Conservation (phyloP, 2,888 invertebrate genomes). For the Trypoxylon attenuatum region DNA sequence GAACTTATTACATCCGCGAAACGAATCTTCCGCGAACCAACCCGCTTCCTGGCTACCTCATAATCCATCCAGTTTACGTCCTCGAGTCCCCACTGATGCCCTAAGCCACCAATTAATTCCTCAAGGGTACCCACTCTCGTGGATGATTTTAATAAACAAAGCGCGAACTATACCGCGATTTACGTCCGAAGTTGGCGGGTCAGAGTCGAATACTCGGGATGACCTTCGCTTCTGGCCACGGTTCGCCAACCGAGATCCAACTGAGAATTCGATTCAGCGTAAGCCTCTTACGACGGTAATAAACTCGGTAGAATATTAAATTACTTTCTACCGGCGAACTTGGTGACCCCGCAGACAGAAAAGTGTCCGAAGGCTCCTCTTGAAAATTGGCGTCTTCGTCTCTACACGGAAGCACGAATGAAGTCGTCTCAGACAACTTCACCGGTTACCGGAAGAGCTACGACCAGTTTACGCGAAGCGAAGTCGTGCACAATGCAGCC, state of each 20-base stretch:
- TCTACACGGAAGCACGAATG: not conserved
- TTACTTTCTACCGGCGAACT: not conserved
- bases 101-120: not conserved
- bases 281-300: constrained; percentile 1
- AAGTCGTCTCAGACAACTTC: constrained; percentile 8
- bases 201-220: not conserved
- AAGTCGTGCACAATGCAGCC: constrained; percentile 41
- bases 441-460: too few relatives aligned
- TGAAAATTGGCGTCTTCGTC: too few relatives aligned
- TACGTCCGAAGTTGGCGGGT: not conserved
- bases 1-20: constrained; percentile 45
- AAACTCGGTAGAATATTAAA: constrained; percentile 11
- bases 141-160: not conserved
- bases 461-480: not conserved
- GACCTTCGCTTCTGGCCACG: too few relatives aligned
- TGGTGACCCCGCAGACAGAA: not conserved
- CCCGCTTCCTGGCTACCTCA: constrained; percentile 5
- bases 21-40: constrained; percentile 21
- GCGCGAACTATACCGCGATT: not conserved
- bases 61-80: constrained; percentile 10
- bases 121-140: not conserved
- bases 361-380: too few relatives aligned
- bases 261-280: not conserved
- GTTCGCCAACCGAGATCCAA: not conserved
- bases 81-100: not conserved